Evolutionary conservation across 2,888 invertebrate genomes (phyloP).

Genomic region (Adela reaumurella): DNA sequence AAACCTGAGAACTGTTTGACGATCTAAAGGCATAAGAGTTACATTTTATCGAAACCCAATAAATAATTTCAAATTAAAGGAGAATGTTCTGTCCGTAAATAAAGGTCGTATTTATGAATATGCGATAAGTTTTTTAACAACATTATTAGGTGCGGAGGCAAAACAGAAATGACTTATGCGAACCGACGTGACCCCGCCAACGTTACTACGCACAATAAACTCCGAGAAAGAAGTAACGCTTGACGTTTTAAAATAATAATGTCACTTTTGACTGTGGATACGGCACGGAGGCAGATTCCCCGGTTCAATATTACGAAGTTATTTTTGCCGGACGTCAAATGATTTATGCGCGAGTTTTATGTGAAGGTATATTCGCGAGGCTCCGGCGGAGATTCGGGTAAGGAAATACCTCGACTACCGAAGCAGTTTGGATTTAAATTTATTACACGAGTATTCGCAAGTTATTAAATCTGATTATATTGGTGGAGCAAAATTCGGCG

Average conservation of each 20-base stretch:
- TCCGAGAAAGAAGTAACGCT: neutral
- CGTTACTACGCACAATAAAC: neutral
- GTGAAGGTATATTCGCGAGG: slow-evolving; percentile 20
- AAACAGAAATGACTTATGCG: neutral
- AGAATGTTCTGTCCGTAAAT: too few species aligned
- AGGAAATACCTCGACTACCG: too few species aligned
- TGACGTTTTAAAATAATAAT: neutral
- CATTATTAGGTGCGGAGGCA: neutral
- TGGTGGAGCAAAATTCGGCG: too few species aligned
- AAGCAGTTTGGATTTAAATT: too few species aligned
- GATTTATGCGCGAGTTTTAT: slow-evolving; percentile 32
- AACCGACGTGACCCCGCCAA: neutral
- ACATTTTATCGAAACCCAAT: too few species aligned
- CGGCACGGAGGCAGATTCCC: neutral
- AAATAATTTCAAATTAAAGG: too few species aligned
- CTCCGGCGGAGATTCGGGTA: neutral
- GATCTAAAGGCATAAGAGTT: too few species aligned
- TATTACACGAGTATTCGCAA: too few species aligned
- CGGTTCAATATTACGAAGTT: neutral
- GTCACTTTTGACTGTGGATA: neutral
- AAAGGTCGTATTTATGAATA: too few species aligned
- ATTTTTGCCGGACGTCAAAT: neutral
- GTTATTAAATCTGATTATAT: too few species aligned
- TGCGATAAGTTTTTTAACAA: neutral
- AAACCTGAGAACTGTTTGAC: too few species aligned